Evolutionary conservation across 1,140 invertebrate genomes (phyloP).

Genomic region (Saccostrea cuccullata): DNA sequence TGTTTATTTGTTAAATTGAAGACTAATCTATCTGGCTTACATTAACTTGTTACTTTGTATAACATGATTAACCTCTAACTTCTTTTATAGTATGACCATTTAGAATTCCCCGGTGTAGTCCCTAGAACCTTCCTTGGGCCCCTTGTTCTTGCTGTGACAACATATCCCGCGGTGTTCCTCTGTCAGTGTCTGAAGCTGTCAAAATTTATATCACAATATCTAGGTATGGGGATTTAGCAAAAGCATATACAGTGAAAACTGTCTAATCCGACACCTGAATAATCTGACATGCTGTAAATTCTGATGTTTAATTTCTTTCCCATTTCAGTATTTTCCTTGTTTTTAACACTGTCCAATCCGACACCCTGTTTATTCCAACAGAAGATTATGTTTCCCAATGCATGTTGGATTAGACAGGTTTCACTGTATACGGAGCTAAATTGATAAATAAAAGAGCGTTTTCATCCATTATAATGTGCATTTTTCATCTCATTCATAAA

Average conservation of each 20-base stretch:
- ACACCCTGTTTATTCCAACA: too few species aligned
- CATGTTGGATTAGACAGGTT: too few species aligned
- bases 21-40: background rate
- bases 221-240: conserved; percentile 86
- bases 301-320: too few species aligned
- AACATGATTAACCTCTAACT: background rate
- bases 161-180: conserved; percentile 80
- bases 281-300: too few species aligned
- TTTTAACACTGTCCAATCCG: too few species aligned
- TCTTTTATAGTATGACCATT: conserved; percentile 94
- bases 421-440: background rate
- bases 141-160: conserved; percentile 88
- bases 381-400: too few species aligned
- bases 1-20: background rate
- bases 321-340: too few species aligned
- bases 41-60: background rate
- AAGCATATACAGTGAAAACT: too few species aligned
- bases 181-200: conserved; percentile 85
- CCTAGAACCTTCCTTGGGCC: conserved; percentile 97
- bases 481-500: too few species aligned
- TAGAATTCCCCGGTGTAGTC: conserved; percentile 98
- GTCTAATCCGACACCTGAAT: too few species aligned
- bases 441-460: too few species aligned
- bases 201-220: conserved; percentile 94
- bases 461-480: too few species aligned